These are phyloP conservation scores for Corbicula japonica DNA, from an alignment of 2,888 invertebrate species.

Conservation along the genomic window DNA sequence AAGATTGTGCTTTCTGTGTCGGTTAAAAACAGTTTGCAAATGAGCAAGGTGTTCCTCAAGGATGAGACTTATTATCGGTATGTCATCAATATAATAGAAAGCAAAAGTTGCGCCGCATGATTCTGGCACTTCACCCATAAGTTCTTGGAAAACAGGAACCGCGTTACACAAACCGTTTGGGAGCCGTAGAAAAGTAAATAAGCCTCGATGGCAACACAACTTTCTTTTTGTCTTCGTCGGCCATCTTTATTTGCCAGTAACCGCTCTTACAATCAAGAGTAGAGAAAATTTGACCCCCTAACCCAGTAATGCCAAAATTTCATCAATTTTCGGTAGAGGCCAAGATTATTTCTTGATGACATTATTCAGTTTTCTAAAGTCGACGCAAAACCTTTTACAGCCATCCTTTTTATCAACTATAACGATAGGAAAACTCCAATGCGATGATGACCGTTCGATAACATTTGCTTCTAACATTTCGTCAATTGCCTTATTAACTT, in stretches of 20 bases:
- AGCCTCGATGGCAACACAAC: constrained; percentile 6
- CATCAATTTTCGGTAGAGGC: constrained; percentile 46
- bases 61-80: neutral
- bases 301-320: constrained; percentile 31
- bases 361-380: constrained; percentile 10
- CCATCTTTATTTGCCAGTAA: constrained; percentile 43
- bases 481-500: constrained; percentile 54
- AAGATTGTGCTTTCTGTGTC: constrained; percentile 26
- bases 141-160: constrained; percentile 12
- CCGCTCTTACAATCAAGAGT: constrained; percentile 36
- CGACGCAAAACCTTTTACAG: constrained; percentile 35
- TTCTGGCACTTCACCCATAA: constrained; percentile 36
- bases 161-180: constrained; percentile 11
- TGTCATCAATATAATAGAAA: constrained; percentile 27
- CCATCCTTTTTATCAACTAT: constrained; percentile 52
- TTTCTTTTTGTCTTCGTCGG: constrained; percentile 28
- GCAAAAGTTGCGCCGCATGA: constrained; percentile 30
- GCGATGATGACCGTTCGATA: constrained; percentile 48
- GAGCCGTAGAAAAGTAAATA: neutral
- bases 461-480: constrained; percentile 50
- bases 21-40: constrained; percentile 41
- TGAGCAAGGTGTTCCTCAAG: constrained; percentile 49
- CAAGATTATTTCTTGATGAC: constrained; percentile 13
- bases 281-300: constrained; percentile 31
- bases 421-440: constrained; percentile 45